Conservation (phyloP, 2,113 vertebrate genomes). For the Pleuronectes platessa region DNA sequence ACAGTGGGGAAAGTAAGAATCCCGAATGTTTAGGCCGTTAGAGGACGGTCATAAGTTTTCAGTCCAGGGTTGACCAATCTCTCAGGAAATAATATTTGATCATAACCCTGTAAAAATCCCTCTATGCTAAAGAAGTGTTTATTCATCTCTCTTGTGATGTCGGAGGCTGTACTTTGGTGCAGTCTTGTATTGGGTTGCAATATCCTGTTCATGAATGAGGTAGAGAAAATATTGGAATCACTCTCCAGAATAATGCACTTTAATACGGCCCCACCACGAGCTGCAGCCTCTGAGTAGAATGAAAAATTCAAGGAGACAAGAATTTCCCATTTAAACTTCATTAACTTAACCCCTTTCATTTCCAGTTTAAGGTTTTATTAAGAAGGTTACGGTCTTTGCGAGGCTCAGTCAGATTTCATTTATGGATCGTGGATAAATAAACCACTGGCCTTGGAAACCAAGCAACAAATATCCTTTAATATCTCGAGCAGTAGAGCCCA, state of each 20-base stretch:
- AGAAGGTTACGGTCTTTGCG: background rate
- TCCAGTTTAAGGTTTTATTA: background rate
- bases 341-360: background rate
- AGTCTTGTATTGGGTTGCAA: background rate
- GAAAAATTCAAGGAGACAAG: slow-evolving; percentile 8
- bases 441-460: background rate
- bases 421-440: background rate
- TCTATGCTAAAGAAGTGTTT: background rate
- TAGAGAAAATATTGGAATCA: background rate
- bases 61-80: background rate
- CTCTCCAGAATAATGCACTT: background rate
- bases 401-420: background rate
- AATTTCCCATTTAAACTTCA: background rate
- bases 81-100: background rate
- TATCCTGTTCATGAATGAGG: background rate
- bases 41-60: background rate
- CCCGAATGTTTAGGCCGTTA: background rate
- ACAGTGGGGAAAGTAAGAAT: background rate
- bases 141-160: background rate
- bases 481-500: background rate
- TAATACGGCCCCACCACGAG: background rate
- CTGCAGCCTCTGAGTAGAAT: background rate
- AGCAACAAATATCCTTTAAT: background rate
- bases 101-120: background rate
- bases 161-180: background rate